Evolutionary conservation across 2,797 vertebrate genomes (phyloP), one percentile per base, ranked within the genome.

Genomic region (Lithobates pipiens): DNA sequence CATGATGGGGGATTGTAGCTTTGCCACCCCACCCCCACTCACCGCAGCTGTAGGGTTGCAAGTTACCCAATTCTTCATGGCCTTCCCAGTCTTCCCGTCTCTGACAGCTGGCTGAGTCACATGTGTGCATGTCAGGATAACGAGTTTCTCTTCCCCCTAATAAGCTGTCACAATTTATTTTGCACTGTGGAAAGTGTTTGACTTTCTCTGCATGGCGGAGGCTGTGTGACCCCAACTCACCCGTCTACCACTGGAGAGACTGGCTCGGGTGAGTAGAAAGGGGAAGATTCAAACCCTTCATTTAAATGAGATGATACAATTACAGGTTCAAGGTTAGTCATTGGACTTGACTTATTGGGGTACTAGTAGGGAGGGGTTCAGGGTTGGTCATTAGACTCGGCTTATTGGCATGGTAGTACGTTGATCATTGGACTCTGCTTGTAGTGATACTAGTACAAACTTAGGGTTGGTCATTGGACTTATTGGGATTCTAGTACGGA

Each of bases 41-140:
- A 2, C 23, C 16, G 54, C 61, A 63, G 21, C 61, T 63, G 23
- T 8, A 63, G 61, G 61, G 61, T 25, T 18, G 54, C 71, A 63
- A 10, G 18, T 77, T 57, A 39, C 23, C 57, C 34, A 11, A 15
- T 23, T 4, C 7, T 10, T 57, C 42, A 34, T 36, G 50, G 2
- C 32, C 57, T 76, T 10, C 4, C 21, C 7, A 10, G 16, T 8
- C 23, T 25, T 10, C 44, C 44, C 42, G 32, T 74, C 44, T 8
- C 61, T 63, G 61, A 36, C 32, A 25, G 32, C 54, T 39, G 57
- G 11, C 44, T 13, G 63, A 27, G 77, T 81, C 67, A 81, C 54
- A 4, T 80, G 67, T 39, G 39, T 25, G 63, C 42, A 23, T 61
- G 23, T 50, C 18, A 61, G 67, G 77, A 80, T 80, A 50, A 69